A percentile compares a stretch with the other conserved stretches of the same genome.
Conservation (phyloP, 2,113 vertebrate genomes). For the Protobothrops flavoviridis region DNA sequence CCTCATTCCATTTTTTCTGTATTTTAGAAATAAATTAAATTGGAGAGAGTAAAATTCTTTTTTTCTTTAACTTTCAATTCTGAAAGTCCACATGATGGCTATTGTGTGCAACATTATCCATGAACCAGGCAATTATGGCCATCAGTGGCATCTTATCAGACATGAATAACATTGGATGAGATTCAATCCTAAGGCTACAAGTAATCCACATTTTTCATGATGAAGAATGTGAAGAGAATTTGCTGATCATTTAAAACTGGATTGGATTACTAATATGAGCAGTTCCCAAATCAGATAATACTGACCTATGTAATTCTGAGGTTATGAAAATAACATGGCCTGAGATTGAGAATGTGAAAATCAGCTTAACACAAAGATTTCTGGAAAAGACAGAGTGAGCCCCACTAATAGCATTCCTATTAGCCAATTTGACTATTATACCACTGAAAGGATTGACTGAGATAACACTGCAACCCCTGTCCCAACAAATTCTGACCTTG, state of each 20-base stretch:
- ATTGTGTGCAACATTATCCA: background rate
- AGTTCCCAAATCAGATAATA: background rate
- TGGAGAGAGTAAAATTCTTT: slow-evolving; percentile 3
- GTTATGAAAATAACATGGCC: background rate
- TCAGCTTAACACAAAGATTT: background rate
- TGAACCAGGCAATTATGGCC: background rate
- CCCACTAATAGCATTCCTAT: background rate
- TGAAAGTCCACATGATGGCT: background rate
- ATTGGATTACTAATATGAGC: background rate
- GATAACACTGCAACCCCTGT: background rate
- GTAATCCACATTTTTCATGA: background rate
- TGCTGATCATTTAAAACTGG: background rate
- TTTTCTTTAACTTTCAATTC: background rate
- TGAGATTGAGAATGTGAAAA: background rate
- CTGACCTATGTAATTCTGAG: background rate
- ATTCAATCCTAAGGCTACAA: background rate
- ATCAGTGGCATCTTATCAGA: background rate
- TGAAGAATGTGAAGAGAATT: background rate
- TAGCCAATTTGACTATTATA: background rate
- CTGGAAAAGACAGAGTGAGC: background rate
- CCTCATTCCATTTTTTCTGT: background rate
- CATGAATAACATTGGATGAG: background rate
- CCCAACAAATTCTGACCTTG: background rate
- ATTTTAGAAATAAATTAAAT: slow-evolving; percentile 17
- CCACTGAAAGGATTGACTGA: background rate